Evolutionary conservation across 1,140 invertebrate genomes (phyloP), one percentile per base, ranked within the genome.

Genomic region (Scaptodrosophila lebanonensis): DNA sequence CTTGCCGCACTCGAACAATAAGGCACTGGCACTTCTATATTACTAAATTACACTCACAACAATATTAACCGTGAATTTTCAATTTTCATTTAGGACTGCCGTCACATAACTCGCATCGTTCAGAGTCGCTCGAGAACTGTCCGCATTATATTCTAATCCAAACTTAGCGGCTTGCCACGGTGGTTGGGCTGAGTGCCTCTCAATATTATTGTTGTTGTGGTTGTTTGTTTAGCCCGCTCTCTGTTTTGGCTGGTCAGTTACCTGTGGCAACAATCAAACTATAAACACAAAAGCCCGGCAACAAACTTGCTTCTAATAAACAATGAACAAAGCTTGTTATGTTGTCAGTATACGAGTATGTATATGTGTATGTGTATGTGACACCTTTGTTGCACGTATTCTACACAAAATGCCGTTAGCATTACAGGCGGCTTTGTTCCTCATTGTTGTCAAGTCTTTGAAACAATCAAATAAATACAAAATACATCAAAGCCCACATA

Each of bases 231-330:
- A 45, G 83, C 77, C 35, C 59, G 72, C 70, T 79, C 79, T 67
- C 52, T 75, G n/a, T n/a, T n/a, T n/a, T n/a, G 45, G 45, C 83
- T 85, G 83, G 83, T 83, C 83, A 85, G 83, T 85, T 85, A 85
- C 83, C 83, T 82, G 73, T 68, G 75, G 56, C 70, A 72, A 85
- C 83, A 85, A 72, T 70, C 73, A 60, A 56, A 44, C 39, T 50
- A 49, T 49, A 29, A 47, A 68, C n/a, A n/a, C n/a, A n/a, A 79
- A 61, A 77, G 64, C 67, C 67, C 60, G 63, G 67, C 72, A 67
- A 63, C 20, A 25, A 56, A 38, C 47, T 47, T 44, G 36, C 48
- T 42, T 50, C 63, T 35, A 40, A 45, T 58, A 66, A 76, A 72
- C 63, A 69, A 75, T 59, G 39, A 8, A 27, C 47, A 35, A 32